A percentile compares a stretch with the other conserved stretches of the same genome.
phyloP scores from a whole-genome alignment of 1,140 invertebrate species.

The Epicauta chinensis region DNA sequence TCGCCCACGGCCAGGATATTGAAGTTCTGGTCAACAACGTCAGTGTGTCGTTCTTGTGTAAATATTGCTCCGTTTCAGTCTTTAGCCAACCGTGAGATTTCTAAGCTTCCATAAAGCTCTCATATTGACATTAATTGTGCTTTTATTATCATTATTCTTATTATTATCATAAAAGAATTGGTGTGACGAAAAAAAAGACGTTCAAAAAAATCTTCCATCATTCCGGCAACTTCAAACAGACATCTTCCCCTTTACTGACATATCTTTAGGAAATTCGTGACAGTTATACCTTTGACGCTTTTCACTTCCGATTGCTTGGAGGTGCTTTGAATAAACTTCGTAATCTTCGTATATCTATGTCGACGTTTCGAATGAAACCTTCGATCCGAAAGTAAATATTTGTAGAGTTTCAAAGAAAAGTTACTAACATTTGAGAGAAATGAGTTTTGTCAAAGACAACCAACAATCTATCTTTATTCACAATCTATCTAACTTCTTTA shows the following conservation, averaged over 20 bases:
- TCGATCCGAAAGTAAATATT: conserved; percentile 15
- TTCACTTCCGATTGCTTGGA: background rate
- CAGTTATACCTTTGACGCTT: too few species aligned
- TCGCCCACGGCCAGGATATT: conserved; percentile 12
- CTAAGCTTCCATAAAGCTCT: conserved; percentile 5
- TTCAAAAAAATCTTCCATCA: too few species aligned
- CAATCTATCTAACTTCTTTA: background rate
- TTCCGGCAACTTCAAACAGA: too few species aligned
- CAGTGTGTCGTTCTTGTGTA: conserved; percentile 16
- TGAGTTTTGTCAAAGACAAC: conserved; percentile 19
- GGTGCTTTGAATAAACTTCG: conserved; percentile 11
- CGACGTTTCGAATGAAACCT: conserved; percentile 4
- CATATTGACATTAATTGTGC: too few species aligned
- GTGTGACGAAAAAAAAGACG: too few species aligned
- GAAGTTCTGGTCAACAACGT: conserved; percentile 9
- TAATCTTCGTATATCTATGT: conserved; percentile 3
- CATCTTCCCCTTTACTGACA: too few species aligned
- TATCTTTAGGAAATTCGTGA: too few species aligned
- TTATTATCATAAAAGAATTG: too few species aligned
- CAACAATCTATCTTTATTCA: background rate
- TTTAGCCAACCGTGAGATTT: conserved; percentile 12
- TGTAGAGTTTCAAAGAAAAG: conserved; percentile 10
- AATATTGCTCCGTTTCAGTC: conserved; percentile 16
- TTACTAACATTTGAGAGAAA: conserved; percentile 11
- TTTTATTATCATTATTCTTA: too few species aligned